Conservation (phyloP, 53 echinoderm and acorn worm genomes). For the Paelopatides confundens region DNA sequence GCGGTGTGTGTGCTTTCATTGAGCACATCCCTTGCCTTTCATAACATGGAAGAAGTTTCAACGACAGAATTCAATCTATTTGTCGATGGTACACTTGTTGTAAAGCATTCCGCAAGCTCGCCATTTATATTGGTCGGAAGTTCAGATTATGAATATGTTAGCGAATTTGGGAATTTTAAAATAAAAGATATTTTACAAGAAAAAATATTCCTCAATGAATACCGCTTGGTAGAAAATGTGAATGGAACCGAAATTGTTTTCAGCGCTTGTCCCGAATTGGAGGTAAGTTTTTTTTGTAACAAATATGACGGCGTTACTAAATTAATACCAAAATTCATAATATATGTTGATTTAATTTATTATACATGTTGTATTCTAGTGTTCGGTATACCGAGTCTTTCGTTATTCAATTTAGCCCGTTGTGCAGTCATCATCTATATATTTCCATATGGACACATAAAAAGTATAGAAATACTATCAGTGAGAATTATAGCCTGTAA, state of each 20-base stretch:
- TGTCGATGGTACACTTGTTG: constrained; percentile 8
- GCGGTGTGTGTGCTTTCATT: not conserved
- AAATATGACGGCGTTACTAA: no score
- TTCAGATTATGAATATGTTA: constrained; percentile 15
- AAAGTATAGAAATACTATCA: no score
- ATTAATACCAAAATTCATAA: no score
- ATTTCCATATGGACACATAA: no score
- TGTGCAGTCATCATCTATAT: no score
- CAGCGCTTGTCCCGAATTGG: not conserved
- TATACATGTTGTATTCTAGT: no score
- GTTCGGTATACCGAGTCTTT: no score
- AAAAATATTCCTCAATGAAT: not conserved
- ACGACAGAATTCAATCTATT: constrained; percentile 7
- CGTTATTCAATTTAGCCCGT: no score
- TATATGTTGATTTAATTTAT: no score
- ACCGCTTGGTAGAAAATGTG: not conserved
- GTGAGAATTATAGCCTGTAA: no score
- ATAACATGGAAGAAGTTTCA: constrained; percentile 8
- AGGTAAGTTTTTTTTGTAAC: no score
- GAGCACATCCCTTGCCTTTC: not conserved
- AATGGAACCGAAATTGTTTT: not conserved
- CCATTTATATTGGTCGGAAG: constrained; percentile 36
- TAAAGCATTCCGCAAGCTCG: constrained; percentile 3
- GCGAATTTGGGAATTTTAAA: constrained; percentile 30
- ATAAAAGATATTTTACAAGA: constrained; percentile 37